phyloP scores from a whole-genome alignment of 2,797 vertebrate genomes.

The Melanotaenia nigrans region DNA sequence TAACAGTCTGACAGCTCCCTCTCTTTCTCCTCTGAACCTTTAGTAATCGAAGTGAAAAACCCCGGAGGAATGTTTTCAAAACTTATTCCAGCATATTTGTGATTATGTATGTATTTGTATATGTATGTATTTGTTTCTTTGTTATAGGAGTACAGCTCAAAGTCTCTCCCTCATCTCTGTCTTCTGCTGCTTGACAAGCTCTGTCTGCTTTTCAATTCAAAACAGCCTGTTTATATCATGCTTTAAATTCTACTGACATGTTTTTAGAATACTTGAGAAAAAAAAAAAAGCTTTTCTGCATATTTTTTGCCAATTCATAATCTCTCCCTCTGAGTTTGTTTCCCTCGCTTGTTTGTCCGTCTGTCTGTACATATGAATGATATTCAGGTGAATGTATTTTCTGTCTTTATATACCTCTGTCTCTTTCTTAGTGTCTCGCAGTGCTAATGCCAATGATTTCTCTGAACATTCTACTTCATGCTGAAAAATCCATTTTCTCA shows the following conservation, averaged over 20 bases:
- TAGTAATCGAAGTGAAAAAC: slow-evolving; percentile 65
- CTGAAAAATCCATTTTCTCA: slow-evolving; percentile 79
- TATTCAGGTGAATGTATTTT: slow-evolving; percentile 28
- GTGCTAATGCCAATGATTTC: slow-evolving; percentile 58
- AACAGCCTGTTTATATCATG: slow-evolving; percentile 44
- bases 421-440: slow-evolving; percentile 28
- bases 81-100: slow-evolving; percentile 37
- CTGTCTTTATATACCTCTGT: slow-evolving; percentile 2
- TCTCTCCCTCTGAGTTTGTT: slow-evolving; percentile 20
- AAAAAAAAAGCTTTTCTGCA: slow-evolving; percentile 31
- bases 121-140: slow-evolving; percentile 47
- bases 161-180: slow-evolving; percentile 9
- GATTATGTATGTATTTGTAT: slow-evolving; percentile 22
- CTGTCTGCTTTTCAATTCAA: slow-evolving; percentile 34
- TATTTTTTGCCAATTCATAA: slow-evolving; percentile 32
- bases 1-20: slow-evolving; percentile 68
- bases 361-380: slow-evolving; percentile 12
- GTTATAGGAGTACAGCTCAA: slow-evolving; percentile 8
- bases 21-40: slow-evolving; percentile 58
- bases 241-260: slow-evolving; percentile 33
- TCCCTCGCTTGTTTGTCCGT: slow-evolving; percentile 8
- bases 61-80: slow-evolving; percentile 56
- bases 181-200: slow-evolving; percentile 9
- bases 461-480: slow-evolving; percentile 67
- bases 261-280: slow-evolving; percentile 11